Evolutionary conservation across 1,140 invertebrate genomes (phyloP).

Genomic region (Centruroides vittatus): DNA sequence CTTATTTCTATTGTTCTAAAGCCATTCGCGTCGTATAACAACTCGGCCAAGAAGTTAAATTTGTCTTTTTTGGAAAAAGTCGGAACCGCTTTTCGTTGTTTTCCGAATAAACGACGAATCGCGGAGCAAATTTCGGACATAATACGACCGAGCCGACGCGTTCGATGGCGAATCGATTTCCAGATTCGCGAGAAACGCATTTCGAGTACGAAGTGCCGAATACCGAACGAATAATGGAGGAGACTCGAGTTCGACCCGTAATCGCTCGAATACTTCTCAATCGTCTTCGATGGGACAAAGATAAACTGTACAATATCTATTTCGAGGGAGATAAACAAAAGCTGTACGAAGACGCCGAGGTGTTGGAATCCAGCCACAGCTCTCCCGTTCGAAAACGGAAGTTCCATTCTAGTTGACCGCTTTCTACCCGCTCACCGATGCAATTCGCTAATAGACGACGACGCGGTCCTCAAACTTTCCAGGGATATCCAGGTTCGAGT

Average conservation of each 20-base stretch:
- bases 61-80: too few species aligned
- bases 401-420: slow-evolving; percentile 62
- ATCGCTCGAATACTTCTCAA: not conserved
- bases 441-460: slow-evolving; percentile 89
- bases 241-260: too few species aligned
- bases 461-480: slow-evolving; percentile 74
- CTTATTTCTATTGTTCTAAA: too few species aligned
- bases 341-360: not conserved
- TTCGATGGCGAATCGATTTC: too few species aligned
- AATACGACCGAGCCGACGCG: too few species aligned
- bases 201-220: slow-evolving; percentile 68
- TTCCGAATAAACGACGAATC: too few species aligned
- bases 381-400: not conserved
- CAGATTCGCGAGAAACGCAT: too few species aligned
- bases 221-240: slow-evolving; percentile 89
- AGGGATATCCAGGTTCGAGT: slow-evolving; percentile 82
- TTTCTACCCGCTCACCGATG: slow-evolving; percentile 89
- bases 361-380: not conserved
- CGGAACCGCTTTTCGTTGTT: too few species aligned
- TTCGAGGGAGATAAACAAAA: not conserved
- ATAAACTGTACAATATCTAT: not conserved
- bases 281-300: not conserved
- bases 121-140: too few species aligned
- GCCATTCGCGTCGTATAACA: too few species aligned
- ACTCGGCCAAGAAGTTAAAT: too few species aligned